These are phyloP conservation scores for Laspeyria flexula DNA, from an alignment of 2,888 invertebrate genomes.

Conservation along the genomic window DNA sequence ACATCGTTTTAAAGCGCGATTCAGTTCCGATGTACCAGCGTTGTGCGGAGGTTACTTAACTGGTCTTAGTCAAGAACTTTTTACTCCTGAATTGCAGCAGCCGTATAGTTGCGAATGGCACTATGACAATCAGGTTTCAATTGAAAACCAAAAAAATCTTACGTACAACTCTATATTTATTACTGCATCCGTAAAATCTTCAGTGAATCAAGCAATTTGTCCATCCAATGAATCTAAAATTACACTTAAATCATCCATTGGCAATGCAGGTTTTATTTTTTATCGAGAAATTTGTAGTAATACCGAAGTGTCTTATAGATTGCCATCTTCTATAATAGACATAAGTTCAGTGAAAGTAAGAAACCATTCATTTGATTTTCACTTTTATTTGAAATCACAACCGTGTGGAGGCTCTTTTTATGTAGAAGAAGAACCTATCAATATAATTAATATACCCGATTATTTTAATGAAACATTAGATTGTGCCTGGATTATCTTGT, in stretches of 20 bases:
- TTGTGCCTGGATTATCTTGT: slow-evolving; percentile 90
- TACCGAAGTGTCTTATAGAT: slow-evolving; percentile 49
- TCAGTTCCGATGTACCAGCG: slow-evolving; percentile 85
- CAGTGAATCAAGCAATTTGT: slow-evolving; percentile 52
- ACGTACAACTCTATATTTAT: slow-evolving; percentile 59
- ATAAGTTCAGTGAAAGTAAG: slow-evolving; percentile 58
- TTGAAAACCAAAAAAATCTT: slow-evolving; percentile 11
- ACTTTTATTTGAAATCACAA: slow-evolving; percentile 64
- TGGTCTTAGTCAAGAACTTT: slow-evolving; percentile 56
- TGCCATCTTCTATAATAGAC: slow-evolving; percentile 58
- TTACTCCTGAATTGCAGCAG: slow-evolving; percentile 58
- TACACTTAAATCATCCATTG: slow-evolving; percentile 43
- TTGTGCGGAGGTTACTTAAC: slow-evolving; percentile 68
- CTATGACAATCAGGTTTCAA: slow-evolving; percentile 43
- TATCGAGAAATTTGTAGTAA: slow-evolving; percentile 56
- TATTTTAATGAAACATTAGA: slow-evolving; percentile 80
- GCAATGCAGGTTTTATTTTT: slow-evolving; percentile 27
- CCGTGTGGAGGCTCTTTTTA: slow-evolving; percentile 89
- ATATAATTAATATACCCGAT: slow-evolving; percentile 67
- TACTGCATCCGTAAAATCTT: slow-evolving; percentile 56
- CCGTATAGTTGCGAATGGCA: slow-evolving; percentile 71
- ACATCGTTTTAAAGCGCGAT: slow-evolving; percentile 90
- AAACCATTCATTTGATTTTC: slow-evolving; percentile 67
- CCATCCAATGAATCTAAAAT: slow-evolving; percentile 58
- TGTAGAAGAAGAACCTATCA: slow-evolving; percentile 52